Conservation (phyloP, 2,888 invertebrate species). For the Aleiodes leptofemur region DNA sequence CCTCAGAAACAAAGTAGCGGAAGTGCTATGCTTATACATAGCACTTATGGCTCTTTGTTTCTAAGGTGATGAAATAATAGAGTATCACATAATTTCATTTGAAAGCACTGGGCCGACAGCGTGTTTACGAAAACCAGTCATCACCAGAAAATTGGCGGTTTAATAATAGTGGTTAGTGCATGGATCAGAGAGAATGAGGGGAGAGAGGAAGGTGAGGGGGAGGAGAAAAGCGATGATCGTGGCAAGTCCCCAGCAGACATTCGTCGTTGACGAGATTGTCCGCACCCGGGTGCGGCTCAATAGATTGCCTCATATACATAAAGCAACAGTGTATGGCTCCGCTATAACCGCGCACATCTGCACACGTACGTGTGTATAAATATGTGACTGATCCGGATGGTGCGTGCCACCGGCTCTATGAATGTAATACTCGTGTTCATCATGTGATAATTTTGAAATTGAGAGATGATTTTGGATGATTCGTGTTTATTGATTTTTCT, state of each 20-base stretch:
- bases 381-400: constrained; percentile 23
- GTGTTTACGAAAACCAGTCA: neutral
- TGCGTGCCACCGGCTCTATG: constrained; percentile 3
- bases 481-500: too few species aligned
- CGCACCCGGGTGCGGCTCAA: constrained; percentile 34
- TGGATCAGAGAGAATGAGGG: neutral
- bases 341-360: constrained; percentile 5
- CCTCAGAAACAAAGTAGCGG: too few species aligned
- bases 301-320: constrained; percentile 18
- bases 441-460: constrained; percentile 15
- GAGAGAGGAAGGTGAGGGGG: too few species aligned
- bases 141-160: constrained; percentile 27
- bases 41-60: too few species aligned
- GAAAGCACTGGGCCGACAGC: neutral
- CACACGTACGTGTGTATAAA: neutral
- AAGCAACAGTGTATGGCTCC: constrained; percentile 11
- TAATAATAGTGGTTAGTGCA: constrained; percentile 13
- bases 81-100: neutral
- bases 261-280: constrained; percentile 25
- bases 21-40: too few species aligned
- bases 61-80: too few species aligned
- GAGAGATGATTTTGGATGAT: too few species aligned
- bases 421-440: constrained; percentile 11
- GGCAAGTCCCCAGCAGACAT: constrained; percentile 31
- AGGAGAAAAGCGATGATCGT: neutral